Evolutionary conservation across 1,140 invertebrate genomes (phyloP).

Genomic region (Homarus americanus): DNA sequence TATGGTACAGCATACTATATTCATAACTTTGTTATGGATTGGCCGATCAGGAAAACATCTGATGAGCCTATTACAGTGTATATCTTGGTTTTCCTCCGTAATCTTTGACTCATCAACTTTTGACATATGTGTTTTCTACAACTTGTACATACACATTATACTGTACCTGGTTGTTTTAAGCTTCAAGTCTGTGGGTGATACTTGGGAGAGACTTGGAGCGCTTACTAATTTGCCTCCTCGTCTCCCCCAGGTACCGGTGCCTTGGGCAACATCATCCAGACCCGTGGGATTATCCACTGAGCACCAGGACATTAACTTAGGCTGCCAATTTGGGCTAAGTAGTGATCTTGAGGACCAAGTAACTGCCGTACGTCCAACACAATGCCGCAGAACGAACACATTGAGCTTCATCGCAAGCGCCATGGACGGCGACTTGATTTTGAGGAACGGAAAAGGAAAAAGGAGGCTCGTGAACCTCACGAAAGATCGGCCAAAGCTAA

Average conservation of each 20-base stretch:
- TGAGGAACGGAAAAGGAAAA: conserved; percentile 97
- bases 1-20: no score
- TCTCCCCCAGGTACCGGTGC: conserved; percentile 54
- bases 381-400: conserved; percentile 99
- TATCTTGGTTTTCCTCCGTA: no score
- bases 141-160: no score
- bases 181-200: neutral
- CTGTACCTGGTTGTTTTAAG: no score
- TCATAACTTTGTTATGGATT: no score
- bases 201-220: conserved; percentile 47
- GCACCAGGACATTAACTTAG: no score
- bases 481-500: conserved; percentile 93
- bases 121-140: no score
- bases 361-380: conserved; percentile 75
- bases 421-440: conserved; percentile 97
- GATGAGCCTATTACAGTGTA: no score
- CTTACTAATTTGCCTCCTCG: conserved; percentile 61
- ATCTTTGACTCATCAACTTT: no score
- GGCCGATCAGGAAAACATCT: no score
- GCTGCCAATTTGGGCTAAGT: neutral
- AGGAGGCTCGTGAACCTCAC: conserved; percentile 94
- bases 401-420: conserved; percentile 97
- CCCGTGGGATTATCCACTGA: neutral
- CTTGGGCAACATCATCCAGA: neutral
- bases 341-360: neutral